Evolutionary conservation across 2,113 vertebrate genomes (phyloP), one percentile per base, ranked within the genome.

Genomic region (Collichthys lucidus): DNA sequence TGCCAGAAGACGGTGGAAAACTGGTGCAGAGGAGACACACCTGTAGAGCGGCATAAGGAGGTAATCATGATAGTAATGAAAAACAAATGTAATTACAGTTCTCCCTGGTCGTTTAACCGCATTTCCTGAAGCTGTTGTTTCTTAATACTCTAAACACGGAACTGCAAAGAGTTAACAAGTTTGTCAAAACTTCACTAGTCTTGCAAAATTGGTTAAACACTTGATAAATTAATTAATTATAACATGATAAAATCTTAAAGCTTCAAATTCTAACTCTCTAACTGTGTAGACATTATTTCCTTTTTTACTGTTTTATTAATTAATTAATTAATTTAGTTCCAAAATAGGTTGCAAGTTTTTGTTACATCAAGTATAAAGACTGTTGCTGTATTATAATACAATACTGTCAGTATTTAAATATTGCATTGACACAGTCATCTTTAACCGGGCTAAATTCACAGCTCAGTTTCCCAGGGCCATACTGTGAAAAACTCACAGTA

Each of bases 1-100:
- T 99, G 98, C 92, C 83, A 81, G 5, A 88, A 80, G 9, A 93
- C 92, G 19, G 15, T 96, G 61, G 96, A 97, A 90, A 95, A 97
- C 90, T 99, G 98, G 98, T 64, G 79, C 0, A 89, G 62, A 11
- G 97, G 93, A 44, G 97, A 98, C 80, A 91, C 88, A 7, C 97
- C 96, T 24, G 60, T 96, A 55, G 93, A 96, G 83, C 96, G 94
- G 49, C 98, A 99, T 80, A 95, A 91, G 47, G 86, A 91, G 91
- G 93, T 94, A 69, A 50, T 56, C 9, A 52, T 29, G 19, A 22
- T 44, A n/a, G 1, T 10, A 19, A 47, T 52, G 14, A 44, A 50
- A 55, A 80, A 49, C 22, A n/a, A 19, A 65, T 17, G 1, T 12
- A 9, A 19, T 40, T 8, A 0, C 31, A 0, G 11, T 44, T 44